Base-by-base conservation (phyloP, 2,888 invertebrate genomes). In the Microctonus aethiopoides region DNA sequence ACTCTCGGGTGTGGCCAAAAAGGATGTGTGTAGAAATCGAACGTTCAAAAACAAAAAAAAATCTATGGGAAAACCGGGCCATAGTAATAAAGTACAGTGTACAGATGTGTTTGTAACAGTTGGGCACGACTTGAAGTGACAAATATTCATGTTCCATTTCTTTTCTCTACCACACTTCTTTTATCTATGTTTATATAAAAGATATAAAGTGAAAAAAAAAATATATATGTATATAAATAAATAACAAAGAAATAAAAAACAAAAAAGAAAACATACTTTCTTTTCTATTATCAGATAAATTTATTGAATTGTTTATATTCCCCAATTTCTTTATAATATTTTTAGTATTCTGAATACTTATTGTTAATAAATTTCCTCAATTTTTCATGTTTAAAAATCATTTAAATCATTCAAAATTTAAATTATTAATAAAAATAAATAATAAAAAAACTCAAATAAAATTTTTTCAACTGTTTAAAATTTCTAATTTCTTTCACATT, bases 11-110 rank as follows among this genome's bases (percentile, higher is more conserved):
- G 81, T 78, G 81, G 74, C 77, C 46, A 46, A 46, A 69, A 51
- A 80, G 80, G 79, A 79, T 80, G 81, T 83, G 76, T 78, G 77
- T 77, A 82, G 83, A 82, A 82, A 83, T 82, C 80, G 76, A 72
- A 67, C 26, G 68, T 64, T 67, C 4, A 29, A 29, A 29, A 29
- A 29, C 3, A 29, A 29, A 29, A 51, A 72, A 72, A 66, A 61
- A 72, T 62, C 54, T 61, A 61, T 66, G 63, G 41, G 39, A 65
- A 46, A 70, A 52, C 60, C 59, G 61, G 65, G 62, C 66, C 66
- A 61, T 59, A 65, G 66, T 52, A 54, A 22, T 70, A 22, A 39
- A 26, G 24, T 54, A 26, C 24, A 26, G 13, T 16, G 16, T n/a
- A 46, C 26, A 24, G 10, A 13, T 54, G 11, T 52, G 63, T 52